phyloP scores from a whole-genome alignment of 2,888 invertebrate genomes.

The Pseudococcus jackbeardsleyi region DNA sequence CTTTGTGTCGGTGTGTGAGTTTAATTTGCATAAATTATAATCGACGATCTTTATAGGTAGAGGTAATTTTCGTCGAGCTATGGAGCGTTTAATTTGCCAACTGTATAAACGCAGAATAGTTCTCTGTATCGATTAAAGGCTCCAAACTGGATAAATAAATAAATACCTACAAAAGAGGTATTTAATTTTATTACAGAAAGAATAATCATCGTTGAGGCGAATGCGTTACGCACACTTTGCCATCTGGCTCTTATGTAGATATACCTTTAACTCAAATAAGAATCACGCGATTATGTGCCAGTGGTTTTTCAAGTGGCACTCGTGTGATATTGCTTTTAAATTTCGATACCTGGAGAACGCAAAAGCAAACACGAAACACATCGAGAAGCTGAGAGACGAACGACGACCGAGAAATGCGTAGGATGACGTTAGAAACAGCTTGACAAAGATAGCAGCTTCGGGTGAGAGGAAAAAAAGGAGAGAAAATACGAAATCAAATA shows the following conservation, averaged over 20 bases:
- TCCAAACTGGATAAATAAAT: background rate
- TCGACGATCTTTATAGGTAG: background rate
- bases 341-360: background rate
- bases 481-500: conserved; percentile 10
- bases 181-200: conserved; percentile 16
- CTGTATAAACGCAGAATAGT: background rate
- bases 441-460: background rate
- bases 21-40: conserved; percentile 44
- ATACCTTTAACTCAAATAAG: background rate
- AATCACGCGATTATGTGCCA: background rate
- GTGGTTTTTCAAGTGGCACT: background rate
- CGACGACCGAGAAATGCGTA: background rate
- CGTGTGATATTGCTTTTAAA: background rate
- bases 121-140: background rate
- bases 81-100: conserved; percentile 8
- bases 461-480: background rate
- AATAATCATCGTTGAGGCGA: background rate
- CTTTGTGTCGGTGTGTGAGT: background rate
- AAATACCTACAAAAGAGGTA: background rate
- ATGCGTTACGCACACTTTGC: background rate
- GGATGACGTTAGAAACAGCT: background rate
- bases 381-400: background rate
- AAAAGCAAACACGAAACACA: background rate
- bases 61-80: conserved; percentile 10
- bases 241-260: background rate